Evolutionary conservation across 2,888 invertebrate genomes (phyloP), one percentile per base, ranked within the genome.

Genomic region (Agrochola macilenta): DNA sequence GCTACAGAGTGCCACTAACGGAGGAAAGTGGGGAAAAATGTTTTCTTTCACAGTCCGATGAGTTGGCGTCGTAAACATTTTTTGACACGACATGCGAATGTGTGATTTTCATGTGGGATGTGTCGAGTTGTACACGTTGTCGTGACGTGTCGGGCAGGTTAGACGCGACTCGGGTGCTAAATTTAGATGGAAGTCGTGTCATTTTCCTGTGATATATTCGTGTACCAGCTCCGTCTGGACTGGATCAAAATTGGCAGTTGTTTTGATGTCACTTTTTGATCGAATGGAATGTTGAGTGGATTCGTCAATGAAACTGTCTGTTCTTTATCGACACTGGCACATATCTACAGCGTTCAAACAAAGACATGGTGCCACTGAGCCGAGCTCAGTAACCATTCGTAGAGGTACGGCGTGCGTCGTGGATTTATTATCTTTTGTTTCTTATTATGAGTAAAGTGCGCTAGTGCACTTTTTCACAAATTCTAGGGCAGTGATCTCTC

Each of bases 21-120:
- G 89, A 83, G 86, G 83, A 89, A 89, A 89, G 84, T 84, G 85
- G 84, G 82, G 87, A 85, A 90, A 90, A 92, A 91, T 90, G 91
- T 90, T 92, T 90, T 89, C 89, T 90, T 89, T 89, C 83, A 88
- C 84, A 81, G 88, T 88, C 78, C 84, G 82, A 82, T 88, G 78
- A 81, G 79, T 89, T 71, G 76, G 78, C 64, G 66, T 63, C 63
- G 78, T 80, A 85, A 89, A 87, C 78, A 88, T 86, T 89, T 89
- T 79, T 87, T 80, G 84, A 79, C 76, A 43, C 63, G 58, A 68
- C 83, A 76, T 77, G 77, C 54, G 54, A 60, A 61, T 72, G 73
- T 70, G 76, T 75, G 75, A 79, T 74, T 83, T 77, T 78, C 70
- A 76, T 76, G 82, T 70, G 68, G 69, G 64, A 69, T 76, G 61